A percentile compares a stretch with the other conserved stretches of the same genome.
These are phyloP conservation scores for Andrena haemorrhoa DNA, from an alignment of 2,888 invertebrate species.

Conservation along the genomic window DNA sequence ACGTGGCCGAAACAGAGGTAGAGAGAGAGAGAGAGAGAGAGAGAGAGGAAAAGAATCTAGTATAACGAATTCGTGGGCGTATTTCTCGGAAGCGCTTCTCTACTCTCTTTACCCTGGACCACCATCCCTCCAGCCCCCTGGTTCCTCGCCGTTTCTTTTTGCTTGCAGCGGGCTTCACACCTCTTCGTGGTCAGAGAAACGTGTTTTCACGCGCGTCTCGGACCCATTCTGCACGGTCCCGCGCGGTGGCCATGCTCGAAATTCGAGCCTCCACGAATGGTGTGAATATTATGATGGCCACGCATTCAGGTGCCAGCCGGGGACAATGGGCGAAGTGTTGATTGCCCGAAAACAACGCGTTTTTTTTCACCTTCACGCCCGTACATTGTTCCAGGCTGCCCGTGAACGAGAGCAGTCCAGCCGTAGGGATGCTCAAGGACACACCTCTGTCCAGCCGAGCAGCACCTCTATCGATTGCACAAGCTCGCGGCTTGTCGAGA, in stretches of 20 bases:
- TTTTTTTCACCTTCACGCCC: conserved; percentile 68
- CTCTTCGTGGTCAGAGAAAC: conserved; percentile 69
- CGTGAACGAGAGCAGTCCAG: conserved; percentile 18
- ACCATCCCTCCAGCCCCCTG: conserved; percentile 12
- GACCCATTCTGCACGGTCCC: conserved; percentile 59
- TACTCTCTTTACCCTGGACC: conserved; percentile 62
- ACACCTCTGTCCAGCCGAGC: conserved; percentile 4
- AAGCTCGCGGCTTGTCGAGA: not conserved
- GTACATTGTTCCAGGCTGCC: conserved; percentile 56
- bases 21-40: not conserved
- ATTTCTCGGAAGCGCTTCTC: conserved; percentile 64
- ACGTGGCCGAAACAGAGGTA: conserved; percentile 29
- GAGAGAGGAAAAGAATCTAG: conserved; percentile 26
- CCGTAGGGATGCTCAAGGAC: conserved; percentile 54
- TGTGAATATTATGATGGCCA: conserved; percentile 85
- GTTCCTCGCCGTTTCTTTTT: conserved; percentile 41
- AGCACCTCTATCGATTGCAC: conserved; percentile 34
- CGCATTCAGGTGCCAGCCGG: conserved; percentile 82
- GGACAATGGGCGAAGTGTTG: conserved; percentile 82
- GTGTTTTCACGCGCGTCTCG: conserved; percentile 65
- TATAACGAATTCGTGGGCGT: conserved; percentile 57
- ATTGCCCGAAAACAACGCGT: conserved; percentile 82
- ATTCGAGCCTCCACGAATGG: conserved; percentile 79
- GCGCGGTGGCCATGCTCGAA: conserved; percentile 78
- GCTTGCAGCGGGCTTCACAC: conserved; percentile 71